These are phyloP conservation scores for Ascaphus truei DNA, from an alignment of 2,113 vertebrate species.

Conservation along the genomic window DNA sequence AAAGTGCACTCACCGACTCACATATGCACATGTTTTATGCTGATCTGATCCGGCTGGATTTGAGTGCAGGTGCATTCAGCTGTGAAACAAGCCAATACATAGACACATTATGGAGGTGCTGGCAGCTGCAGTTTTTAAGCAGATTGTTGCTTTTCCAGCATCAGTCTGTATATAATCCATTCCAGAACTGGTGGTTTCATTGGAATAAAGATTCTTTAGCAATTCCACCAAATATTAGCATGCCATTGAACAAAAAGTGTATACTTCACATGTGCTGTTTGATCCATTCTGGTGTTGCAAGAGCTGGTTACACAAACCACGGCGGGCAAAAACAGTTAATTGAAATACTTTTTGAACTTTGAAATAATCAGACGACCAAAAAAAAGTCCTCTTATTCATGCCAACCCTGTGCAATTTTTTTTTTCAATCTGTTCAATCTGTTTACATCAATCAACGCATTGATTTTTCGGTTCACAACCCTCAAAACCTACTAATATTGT, in stretches of 20 bases:
- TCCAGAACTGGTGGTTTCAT: conserved; percentile 7
- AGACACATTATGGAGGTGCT: conserved; percentile 19
- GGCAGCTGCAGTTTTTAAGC: background rate
- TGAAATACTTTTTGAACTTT: too few relatives aligned
- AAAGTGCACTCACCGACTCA: background rate
- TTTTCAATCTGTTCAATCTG: too few relatives aligned
- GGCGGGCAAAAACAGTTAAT: too few relatives aligned
- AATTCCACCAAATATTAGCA: background rate
- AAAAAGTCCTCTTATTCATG: too few relatives aligned
- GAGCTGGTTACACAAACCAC: too few relatives aligned
- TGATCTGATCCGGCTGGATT: background rate
- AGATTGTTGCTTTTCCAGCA: background rate
- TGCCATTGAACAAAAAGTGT: background rate
- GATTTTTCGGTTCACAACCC: too few relatives aligned
- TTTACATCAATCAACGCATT: too few relatives aligned
- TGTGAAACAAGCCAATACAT: background rate
- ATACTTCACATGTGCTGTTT: background rate
- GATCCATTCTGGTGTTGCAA: too few relatives aligned
- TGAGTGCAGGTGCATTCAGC: background rate
- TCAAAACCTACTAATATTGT: too few relatives aligned
- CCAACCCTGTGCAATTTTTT: too few relatives aligned
- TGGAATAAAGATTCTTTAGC: background rate
- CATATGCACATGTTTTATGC: background rate
- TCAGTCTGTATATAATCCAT: background rate
- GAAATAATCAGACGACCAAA: too few relatives aligned